These are phyloP conservation scores for Lysandra coridon DNA, from an alignment of 2,888 invertebrate genomes.

Conservation along the genomic window DNA sequence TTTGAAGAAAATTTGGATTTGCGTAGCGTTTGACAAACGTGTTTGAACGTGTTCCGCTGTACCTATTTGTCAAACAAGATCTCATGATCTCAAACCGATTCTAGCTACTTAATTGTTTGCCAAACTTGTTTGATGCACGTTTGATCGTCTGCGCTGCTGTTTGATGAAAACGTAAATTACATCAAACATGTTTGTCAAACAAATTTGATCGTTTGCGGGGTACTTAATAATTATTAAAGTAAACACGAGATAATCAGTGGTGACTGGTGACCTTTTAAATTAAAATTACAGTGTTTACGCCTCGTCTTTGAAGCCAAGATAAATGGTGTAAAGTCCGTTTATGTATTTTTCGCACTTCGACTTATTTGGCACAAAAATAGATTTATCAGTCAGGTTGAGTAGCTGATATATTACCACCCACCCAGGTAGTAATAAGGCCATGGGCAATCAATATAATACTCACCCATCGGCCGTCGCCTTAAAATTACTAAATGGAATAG, in stretches of 20 bases:
- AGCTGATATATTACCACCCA: background rate
- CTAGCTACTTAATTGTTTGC: too few relatives aligned
- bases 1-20: too few relatives aligned
- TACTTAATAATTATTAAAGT: background rate
- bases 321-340: constrained; percentile 28
- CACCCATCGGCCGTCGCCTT: background rate
- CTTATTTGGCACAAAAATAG: constrained; percentile 11
- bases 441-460: background rate
- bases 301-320: background rate
- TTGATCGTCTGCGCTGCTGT: too few relatives aligned
- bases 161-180: too few relatives aligned
- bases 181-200: too few relatives aligned
- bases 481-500: background rate
- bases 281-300: constrained; percentile 26
- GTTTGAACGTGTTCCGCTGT: too few relatives aligned
- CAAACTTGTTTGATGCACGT: too few relatives aligned
- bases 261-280: constrained; percentile 30
- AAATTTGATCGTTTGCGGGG: too few relatives aligned
- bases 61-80: too few relatives aligned
- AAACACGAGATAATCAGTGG: constrained; percentile 26
- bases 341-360: constrained; percentile 7
- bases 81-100: too few relatives aligned
- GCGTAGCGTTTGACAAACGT: too few relatives aligned
- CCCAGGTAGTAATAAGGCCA: background rate
- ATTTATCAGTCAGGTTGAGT: background rate